phyloP scores from a whole-genome alignment of 2,888 invertebrate species.

The Xestia ashworthii region DNA sequence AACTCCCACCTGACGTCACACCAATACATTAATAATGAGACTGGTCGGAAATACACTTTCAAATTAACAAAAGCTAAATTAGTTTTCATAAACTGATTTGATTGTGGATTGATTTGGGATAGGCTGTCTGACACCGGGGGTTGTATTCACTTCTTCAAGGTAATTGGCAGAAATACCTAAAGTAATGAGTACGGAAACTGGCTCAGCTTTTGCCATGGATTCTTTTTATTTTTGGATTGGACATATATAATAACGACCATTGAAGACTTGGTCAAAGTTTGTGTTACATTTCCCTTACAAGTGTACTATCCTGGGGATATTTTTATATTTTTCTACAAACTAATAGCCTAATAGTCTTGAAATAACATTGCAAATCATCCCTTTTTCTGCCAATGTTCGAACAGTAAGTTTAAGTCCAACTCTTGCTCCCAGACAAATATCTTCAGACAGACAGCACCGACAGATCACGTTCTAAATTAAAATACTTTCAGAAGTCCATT shows the following conservation, averaged over 20 bases:
- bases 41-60: neutral
- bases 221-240: neutral
- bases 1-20: neutral
- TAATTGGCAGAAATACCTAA: neutral
- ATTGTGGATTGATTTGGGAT: constrained; percentile 10
- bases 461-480: constrained; percentile 59
- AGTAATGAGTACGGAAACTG: neutral
- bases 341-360: neutral
- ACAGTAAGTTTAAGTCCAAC: constrained; percentile 1
- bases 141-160: neutral
- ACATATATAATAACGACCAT: neutral
- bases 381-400: constrained; percentile 1
- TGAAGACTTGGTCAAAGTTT: neutral
- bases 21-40: constrained; percentile 1
- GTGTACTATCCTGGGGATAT: neutral
- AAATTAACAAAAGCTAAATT: neutral
- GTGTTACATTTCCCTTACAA: neutral
- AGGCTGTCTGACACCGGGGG: neutral
- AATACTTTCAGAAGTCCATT: constrained; percentile 66
- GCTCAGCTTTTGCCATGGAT: neutral
- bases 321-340: neutral
- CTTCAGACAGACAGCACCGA: constrained; percentile 28
- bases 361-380: neutral
- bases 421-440: constrained; percentile 34
- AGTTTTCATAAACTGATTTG: neutral